Evolutionary conservation across 2,113 vertebrate species (phyloP).

Genomic region (Cryptotis parvus): DNA sequence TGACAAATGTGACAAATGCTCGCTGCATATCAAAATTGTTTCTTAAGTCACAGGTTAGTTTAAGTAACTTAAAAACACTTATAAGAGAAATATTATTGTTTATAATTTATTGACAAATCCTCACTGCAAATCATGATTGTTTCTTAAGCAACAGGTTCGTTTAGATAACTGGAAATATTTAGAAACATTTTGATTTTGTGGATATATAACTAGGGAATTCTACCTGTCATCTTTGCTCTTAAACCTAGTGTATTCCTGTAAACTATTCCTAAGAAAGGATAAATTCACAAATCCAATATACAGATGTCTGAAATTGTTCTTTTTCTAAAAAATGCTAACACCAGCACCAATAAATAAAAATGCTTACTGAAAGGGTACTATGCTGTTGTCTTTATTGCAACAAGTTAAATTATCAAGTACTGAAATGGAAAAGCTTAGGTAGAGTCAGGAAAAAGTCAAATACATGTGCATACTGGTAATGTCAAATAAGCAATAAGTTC

Average conservation of each 20-base stretch:
- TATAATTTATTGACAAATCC: background rate
- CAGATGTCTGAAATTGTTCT: background rate
- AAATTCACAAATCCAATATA: conserved; percentile 15
- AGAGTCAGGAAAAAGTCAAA: background rate
- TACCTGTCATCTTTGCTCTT: background rate
- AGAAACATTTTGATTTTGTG: background rate
- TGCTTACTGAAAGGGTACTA: background rate
- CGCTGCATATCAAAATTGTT: background rate
- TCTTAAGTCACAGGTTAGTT: background rate
- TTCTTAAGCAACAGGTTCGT: background rate
- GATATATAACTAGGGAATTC: background rate
- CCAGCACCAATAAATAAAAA: background rate
- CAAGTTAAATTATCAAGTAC: background rate
- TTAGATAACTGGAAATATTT: background rate
- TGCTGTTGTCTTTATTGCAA: background rate
- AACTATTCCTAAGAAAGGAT: background rate
- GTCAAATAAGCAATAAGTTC: background rate
- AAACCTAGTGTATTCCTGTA: background rate
- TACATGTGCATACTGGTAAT: background rate
- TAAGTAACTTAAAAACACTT: no score
- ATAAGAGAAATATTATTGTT: background rate
- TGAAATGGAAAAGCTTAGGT: background rate
- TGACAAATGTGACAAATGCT: background rate
- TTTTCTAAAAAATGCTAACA: background rate
- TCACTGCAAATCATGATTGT: background rate